Percentiles rank a stretch among this genome's conserved stretches.
phyloP scores from a whole-genome alignment of 2,888 invertebrate genomes.

The Cephus spinipes region DNA sequence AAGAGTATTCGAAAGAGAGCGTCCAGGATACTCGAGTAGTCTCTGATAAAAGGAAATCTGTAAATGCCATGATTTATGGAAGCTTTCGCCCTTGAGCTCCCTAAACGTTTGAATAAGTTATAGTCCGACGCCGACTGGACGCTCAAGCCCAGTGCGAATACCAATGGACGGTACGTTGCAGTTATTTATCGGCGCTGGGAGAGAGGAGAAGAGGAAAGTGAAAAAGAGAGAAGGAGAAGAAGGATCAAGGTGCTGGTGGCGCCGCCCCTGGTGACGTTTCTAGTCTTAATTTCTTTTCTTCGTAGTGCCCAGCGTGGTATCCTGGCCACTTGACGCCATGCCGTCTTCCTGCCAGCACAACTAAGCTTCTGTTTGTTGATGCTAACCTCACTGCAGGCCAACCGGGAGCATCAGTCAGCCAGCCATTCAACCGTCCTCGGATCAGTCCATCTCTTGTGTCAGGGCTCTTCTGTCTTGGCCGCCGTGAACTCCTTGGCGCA shows the following conservation, averaged over 20 bases:
- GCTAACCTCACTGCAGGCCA: conserved; percentile 23
- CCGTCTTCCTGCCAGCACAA: conserved; percentile 32
- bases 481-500: neutral
- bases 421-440: conserved; percentile 8
- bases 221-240: too few relatives aligned
- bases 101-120: conserved; percentile 60
- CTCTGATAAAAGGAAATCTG: conserved; percentile 64
- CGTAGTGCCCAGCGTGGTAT: conserved; percentile 10
- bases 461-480: conserved; percentile 15
- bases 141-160: too few relatives aligned
- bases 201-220: too few relatives aligned
- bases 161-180: too few relatives aligned
- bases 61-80: conserved; percentile 64
- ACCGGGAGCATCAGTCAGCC: neutral
- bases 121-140: conserved; percentile 19
- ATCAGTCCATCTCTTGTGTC: conserved; percentile 31
- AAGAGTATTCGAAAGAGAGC: too few relatives aligned
- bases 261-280: too few relatives aligned
- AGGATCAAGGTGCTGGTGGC: too few relatives aligned
- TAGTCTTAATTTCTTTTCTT: neutral
- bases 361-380: conserved; percentile 46
- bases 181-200: too few relatives aligned
- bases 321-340: conserved; percentile 34
- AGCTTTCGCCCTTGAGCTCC: conserved; percentile 33
- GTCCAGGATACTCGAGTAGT: conserved; percentile 26